These are phyloP conservation scores for Hirundo rustica DNA, from an alignment of 2,797 vertebrate species.

Conservation along the genomic window DNA sequence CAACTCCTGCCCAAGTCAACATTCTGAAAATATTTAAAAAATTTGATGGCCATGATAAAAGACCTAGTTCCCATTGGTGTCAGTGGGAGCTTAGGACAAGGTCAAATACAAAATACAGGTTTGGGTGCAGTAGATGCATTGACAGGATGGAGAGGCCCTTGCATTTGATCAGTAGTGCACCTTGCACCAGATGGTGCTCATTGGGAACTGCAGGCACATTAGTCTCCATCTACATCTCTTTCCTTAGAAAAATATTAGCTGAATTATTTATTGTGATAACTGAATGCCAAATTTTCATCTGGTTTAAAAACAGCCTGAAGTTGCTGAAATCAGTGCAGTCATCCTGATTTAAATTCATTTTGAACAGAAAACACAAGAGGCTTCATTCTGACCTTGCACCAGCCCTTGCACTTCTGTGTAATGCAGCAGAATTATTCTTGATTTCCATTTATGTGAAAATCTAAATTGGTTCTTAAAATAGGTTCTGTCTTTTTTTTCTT, in stretches of 20 bases:
- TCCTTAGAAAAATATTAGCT: not conserved
- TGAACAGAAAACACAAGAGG: slow-evolving; percentile 60
- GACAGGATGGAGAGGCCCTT: not conserved
- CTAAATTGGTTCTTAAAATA: slow-evolving; percentile 66
- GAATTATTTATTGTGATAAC: slow-evolving; percentile 23
- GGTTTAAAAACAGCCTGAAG: slow-evolving; percentile 2
- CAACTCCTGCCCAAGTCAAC: not conserved
- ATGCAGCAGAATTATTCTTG: slow-evolving; percentile 55
- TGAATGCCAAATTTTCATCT: slow-evolving; percentile 11
- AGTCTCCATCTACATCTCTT: not conserved
- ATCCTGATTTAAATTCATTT: slow-evolving; percentile 67
- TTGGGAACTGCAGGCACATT: not conserved
- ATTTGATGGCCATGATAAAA: not conserved
- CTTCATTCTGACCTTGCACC: slow-evolving; percentile 62
- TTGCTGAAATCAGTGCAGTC: slow-evolving; percentile 57
- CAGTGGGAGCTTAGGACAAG: slow-evolving; percentile 3
- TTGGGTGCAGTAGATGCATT: not conserved
- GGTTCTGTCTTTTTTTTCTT: not conserved
- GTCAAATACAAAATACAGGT: not conserved
- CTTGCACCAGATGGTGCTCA: not conserved
- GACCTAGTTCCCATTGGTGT: not conserved
- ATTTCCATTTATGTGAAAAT: slow-evolving; percentile 65
- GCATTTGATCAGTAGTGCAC: not conserved
- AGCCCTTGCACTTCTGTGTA: slow-evolving; percentile 48
- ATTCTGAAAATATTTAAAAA: slow-evolving; percentile 9